phyloP scores from a whole-genome alignment of 2,113 vertebrate species.

The Mellivora capensis region DNA sequence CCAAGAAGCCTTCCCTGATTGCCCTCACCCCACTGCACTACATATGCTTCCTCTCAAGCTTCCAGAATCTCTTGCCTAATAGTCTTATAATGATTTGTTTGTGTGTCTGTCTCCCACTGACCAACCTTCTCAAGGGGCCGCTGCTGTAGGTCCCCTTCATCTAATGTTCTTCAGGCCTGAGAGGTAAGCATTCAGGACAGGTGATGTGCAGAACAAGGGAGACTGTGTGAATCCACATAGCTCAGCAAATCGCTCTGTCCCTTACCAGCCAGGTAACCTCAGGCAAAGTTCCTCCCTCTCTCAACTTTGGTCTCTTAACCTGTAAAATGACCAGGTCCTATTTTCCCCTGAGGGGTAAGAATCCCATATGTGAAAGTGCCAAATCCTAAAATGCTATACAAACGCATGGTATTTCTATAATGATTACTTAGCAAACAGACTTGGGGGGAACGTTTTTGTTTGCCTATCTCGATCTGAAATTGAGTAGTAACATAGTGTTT shows the following conservation, averaged over 20 bases:
- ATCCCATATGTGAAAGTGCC: background rate
- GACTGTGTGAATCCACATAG: no score
- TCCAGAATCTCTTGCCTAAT: background rate
- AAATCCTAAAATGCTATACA: background rate
- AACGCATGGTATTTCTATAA: background rate
- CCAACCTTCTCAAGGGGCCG: background rate
- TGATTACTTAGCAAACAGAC: background rate
- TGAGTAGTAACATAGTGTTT: background rate
- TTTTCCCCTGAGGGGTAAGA: background rate
- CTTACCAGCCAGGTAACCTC: background rate
- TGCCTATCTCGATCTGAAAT: background rate
- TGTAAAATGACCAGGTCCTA: background rate
- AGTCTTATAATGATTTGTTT: background rate
- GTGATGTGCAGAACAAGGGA: background rate
- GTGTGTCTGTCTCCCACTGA: background rate
- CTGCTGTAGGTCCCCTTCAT: background rate
- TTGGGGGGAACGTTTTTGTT: background rate
- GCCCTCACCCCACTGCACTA: background rate
- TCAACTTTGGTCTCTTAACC: background rate
- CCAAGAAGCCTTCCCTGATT: background rate
- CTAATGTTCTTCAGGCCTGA: background rate
- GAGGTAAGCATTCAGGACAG: background rate
- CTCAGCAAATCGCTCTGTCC: background rate
- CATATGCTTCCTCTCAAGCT: background rate
- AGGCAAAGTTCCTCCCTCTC: background rate